A percentile compares a stretch with the other conserved stretches of the same genome.
Conservation (phyloP, 2,888 invertebrate genomes). For the Thumatha senex region DNA sequence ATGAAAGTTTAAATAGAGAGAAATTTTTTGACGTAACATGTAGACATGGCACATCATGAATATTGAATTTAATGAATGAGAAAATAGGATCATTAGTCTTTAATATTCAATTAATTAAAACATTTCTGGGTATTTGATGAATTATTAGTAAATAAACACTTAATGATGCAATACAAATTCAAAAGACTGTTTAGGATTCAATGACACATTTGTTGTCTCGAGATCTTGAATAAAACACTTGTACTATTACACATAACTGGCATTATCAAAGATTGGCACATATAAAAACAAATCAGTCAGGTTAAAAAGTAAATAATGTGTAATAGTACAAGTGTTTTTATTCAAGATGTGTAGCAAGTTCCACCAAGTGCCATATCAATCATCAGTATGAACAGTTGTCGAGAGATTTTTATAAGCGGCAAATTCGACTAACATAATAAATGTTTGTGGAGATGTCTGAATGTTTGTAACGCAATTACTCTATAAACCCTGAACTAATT, state of each 20-base stretch:
- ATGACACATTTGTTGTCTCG: background rate
- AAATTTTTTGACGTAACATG: slow-evolving; percentile 47
- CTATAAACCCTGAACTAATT: too few species aligned
- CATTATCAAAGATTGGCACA: background rate
- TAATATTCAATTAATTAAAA: slow-evolving; percentile 38
- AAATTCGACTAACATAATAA: too few species aligned
- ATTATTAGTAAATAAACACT: slow-evolving; percentile 36
- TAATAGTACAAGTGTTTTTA: too few species aligned
- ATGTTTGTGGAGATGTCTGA: too few species aligned
- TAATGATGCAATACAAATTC: slow-evolving; percentile 18
- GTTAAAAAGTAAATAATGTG: too few species aligned
- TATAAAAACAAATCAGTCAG: too few species aligned
- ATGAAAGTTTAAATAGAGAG: slow-evolving; percentile 26
- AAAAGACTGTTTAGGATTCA: slow-evolving; percentile 2
- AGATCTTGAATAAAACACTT: background rate
- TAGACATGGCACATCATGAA: slow-evolving; percentile 58
- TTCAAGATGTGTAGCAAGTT: too few species aligned
- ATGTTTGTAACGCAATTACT: too few species aligned
- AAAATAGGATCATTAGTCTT: slow-evolving; percentile 30
- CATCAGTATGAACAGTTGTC: too few species aligned
- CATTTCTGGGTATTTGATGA: slow-evolving; percentile 37
- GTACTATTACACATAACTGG: background rate
- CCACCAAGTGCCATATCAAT: too few species aligned
- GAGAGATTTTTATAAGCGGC: too few species aligned
- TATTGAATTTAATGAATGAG: slow-evolving; percentile 67